Conservation (phyloP, 1,140 invertebrate species). For the Araneus ventricosus region DNA sequence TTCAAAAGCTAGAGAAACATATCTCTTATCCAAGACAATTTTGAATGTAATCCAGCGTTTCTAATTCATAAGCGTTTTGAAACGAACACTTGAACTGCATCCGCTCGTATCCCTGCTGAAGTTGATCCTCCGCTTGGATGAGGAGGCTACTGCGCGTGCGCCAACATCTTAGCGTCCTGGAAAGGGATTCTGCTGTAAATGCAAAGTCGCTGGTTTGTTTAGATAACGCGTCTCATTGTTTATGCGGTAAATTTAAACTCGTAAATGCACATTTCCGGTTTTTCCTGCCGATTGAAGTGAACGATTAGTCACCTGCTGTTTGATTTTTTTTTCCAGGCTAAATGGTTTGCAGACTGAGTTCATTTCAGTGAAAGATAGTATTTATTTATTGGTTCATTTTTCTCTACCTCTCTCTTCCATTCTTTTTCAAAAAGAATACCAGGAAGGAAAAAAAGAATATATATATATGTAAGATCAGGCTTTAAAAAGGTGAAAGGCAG, state of each 20-base stretch:
- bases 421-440: no score
- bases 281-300: background rate
- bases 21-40: background rate
- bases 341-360: background rate
- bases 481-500: no score
- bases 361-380: background rate
- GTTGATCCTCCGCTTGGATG: conserved; percentile 4
- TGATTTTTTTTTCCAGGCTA: background rate
- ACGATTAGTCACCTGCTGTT: background rate
- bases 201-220: conserved; percentile 54
- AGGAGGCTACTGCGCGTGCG: background rate
- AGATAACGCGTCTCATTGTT: conserved; percentile 43
- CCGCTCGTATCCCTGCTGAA: background rate
- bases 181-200: conserved; percentile 51
- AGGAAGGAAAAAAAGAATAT: no score
- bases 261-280: conserved; percentile 33
- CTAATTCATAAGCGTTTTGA: conserved; percentile 39
- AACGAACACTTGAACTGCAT: conserved; percentile 31
- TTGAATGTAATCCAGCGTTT: conserved; percentile 12
- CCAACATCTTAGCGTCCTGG: background rate
- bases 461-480: no score
- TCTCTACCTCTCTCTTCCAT: background rate
- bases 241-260: conserved; percentile 62
- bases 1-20: background rate
- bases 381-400: background rate